Conservation (phyloP, 1,140 invertebrate species). For the Camponotus floridanus region DNA sequence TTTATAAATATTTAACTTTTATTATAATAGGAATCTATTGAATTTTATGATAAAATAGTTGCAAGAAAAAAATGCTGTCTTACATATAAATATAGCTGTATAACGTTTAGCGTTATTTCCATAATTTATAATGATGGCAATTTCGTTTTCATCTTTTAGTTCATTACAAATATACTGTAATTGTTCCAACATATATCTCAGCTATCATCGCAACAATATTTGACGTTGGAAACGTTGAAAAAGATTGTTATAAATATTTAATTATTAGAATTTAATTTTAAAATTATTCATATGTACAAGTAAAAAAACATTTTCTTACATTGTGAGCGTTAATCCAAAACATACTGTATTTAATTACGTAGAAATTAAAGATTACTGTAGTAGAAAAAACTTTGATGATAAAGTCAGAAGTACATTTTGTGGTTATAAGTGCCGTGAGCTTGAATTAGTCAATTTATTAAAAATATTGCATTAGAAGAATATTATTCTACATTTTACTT, state of each 20-base stretch:
- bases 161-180: not conserved
- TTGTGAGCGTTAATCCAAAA: not conserved
- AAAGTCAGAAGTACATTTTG: no score
- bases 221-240: not conserved
- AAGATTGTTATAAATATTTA: not conserved
- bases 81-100: not conserved
- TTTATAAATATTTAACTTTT: not conserved
- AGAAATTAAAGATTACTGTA: not conserved
- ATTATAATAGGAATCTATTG: not conserved
- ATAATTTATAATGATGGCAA: not conserved
- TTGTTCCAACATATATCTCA: not conserved
- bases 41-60: no score
- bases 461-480: no score
- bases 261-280: not conserved
- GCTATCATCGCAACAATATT: not conserved
- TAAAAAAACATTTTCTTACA: no score
- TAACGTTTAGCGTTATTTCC: not conserved
- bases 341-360: not conserved
- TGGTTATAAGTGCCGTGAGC: no score
- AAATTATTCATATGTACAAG: no score
- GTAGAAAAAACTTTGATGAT: not conserved
- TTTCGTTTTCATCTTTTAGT: slow-evolving; percentile 1
- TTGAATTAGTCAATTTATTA: not conserved
- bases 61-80: not conserved
- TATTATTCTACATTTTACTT: no score